Conservation (phyloP, 2,888 invertebrate species). For the Pogonocherus hispidulus region DNA sequence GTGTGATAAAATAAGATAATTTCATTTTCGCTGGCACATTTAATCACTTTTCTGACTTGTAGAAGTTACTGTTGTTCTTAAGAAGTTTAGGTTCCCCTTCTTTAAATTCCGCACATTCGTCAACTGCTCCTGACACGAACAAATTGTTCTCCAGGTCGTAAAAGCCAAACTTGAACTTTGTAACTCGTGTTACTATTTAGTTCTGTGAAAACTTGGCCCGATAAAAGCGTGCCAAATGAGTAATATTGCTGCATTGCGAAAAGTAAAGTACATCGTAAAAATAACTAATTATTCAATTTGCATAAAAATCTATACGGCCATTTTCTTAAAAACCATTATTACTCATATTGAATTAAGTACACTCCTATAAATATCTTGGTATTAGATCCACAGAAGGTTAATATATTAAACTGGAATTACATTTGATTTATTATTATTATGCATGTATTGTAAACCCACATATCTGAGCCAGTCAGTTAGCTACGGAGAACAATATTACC, state of each 20-base stretch:
- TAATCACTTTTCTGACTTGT: too few species aligned
- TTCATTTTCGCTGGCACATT: too few species aligned
- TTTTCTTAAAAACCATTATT: neutral
- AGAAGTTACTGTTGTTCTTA: neutral
- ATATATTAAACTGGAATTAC: constrained; percentile 7
- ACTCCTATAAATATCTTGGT: constrained; percentile 4
- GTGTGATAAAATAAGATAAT: too few species aligned
- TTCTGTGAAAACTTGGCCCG: neutral
- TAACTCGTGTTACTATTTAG: neutral
- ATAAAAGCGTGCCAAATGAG: too few species aligned
- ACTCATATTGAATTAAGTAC: neutral
- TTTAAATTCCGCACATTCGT: constrained; percentile 2
- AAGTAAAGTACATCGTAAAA: neutral
- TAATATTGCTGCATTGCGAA: neutral
- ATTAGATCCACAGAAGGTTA: constrained; percentile 2
- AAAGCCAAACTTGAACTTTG: neutral
- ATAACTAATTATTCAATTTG: neutral
- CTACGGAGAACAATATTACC: neutral
- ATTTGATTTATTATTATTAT: constrained; percentile 14
- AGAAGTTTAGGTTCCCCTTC: neutral
- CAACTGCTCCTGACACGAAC: neutral
- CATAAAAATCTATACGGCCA: neutral
- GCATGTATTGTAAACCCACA: constrained; percentile 16
- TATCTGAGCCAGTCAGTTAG: neutral
- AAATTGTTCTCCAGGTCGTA: neutral